A percentile compares a stretch with the other conserved stretches of the same genome.
These are phyloP conservation scores for Pelodiscus sinensis DNA, from an alignment of 2,113 vertebrate genomes.

Conservation along the genomic window DNA sequence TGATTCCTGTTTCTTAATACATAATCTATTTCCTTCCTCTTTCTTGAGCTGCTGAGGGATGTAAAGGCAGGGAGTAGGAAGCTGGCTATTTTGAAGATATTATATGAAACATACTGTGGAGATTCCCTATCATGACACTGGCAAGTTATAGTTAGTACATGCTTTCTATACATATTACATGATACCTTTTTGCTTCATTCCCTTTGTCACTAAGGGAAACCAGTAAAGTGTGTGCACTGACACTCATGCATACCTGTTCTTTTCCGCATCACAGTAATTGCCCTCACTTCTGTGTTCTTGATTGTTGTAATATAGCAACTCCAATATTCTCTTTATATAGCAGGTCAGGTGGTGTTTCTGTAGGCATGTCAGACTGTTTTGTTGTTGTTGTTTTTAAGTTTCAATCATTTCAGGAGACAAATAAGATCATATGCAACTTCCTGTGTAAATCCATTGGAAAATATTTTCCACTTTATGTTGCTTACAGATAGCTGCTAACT, in stretches of 20 bases:
- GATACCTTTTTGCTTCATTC: neutral
- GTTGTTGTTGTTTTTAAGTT: neutral
- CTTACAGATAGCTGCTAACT: neutral
- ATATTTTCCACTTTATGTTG: neutral
- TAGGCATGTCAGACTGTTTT: neutral
- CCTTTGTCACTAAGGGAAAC: neutral
- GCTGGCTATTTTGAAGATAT: conserved; percentile 19
- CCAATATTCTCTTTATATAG: neutral
- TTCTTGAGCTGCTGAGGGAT: conserved; percentile 25
- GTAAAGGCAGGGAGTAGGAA: neutral
- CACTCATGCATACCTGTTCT: neutral
- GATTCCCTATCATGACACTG: neutral
- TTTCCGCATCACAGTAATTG: neutral
- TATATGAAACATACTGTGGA: neutral
- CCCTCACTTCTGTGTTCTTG: neutral
- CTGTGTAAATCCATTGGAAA: neutral
- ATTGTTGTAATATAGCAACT: neutral
- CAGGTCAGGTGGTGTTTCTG: neutral
- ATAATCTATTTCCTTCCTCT: conserved; percentile 54
- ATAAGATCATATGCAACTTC: neutral
- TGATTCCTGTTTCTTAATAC: conserved; percentile 22
- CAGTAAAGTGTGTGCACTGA: rapidly evolving
- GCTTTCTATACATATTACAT: too few relatives aligned
- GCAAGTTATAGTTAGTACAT: too few relatives aligned
- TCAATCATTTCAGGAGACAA: neutral